Conservation (phyloP, 2,113 vertebrate species). For the Guaruba guarouba region DNA sequence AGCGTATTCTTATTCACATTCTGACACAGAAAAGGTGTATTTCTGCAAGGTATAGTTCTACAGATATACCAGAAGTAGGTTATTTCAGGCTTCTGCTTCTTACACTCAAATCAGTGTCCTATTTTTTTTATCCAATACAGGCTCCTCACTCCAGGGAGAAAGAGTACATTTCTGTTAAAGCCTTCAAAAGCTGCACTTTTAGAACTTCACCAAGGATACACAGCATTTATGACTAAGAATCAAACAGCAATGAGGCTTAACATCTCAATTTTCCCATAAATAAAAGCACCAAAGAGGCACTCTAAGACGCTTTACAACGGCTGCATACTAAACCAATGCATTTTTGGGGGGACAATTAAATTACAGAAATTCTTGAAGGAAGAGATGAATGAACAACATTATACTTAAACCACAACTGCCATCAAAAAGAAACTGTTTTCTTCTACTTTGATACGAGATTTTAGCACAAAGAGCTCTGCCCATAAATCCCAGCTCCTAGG, state of each 20-base stretch:
- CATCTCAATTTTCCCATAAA: not conserved
- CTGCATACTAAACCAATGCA: not conserved
- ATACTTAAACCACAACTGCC: not conserved
- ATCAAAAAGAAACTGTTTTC: not conserved
- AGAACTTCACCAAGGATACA: not conserved
- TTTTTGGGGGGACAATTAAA: not conserved
- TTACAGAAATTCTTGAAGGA: not conserved
- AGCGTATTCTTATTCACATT: not conserved
- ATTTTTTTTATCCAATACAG: slow-evolving; percentile 29
- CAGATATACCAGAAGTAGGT: not conserved
- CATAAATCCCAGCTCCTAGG: not conserved
- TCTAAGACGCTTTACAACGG: not conserved
- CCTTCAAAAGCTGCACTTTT: not conserved
- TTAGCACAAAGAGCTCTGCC: not conserved
- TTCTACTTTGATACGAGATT: not conserved
- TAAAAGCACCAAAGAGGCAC: not conserved
- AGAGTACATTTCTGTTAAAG: not conserved
- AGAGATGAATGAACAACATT: not conserved
- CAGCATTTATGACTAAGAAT: not conserved
- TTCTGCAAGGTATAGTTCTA: not conserved
- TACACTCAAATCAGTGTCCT: not conserved
- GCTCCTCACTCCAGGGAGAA: not conserved
- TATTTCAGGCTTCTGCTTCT: slow-evolving; percentile 2
- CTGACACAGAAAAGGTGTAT: not conserved
- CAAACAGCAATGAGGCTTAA: not conserved